Evolutionary conservation across 2,113 vertebrate species (phyloP), one percentile per base, ranked within the genome.

Genomic region (Indri indri): DNA sequence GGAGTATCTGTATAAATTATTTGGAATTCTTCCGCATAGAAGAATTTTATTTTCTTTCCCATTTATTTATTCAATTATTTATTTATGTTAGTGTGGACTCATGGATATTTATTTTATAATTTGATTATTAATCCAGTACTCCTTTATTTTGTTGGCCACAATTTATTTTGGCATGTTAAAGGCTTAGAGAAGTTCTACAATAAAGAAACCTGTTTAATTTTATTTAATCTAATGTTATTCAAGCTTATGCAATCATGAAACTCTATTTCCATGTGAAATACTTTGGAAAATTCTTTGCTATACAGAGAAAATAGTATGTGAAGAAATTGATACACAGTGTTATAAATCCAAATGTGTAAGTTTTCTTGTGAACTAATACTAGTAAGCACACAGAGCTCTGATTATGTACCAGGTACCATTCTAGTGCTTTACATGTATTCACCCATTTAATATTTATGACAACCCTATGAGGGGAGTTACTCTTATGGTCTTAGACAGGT

Each of bases 191-290:
- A 77, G 9, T 94, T 94, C 22, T 84, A 7, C 37, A 83, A 2
- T 66, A 54, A 77, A 88, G 70, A 84, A 87, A 84, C 16, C 61
- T 57, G 45, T 89, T 94, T 74, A 79, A 50, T 94, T 91, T 83
- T 63, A 65, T 77, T 95, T 95, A 95, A 74, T 50, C 25, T 23
- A 88, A 25, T 91, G 65, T 88, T 94, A 22, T 87, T 88, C 68
- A 94, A 68, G 63, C 9, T 59, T 50, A 47, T 3, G 2, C 82
- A 52, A 88, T 40, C 16, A 10, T 54, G 71, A 90, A 84, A 54
- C 23, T 25, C 34, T 89, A 68, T 81, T 95, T 90, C 30, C 30
- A 18, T 83, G n/a, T 91, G 37, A 84, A 84, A 22, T 79, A 71
- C 32, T 80, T 47, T 65, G n/a, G 66, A 40, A 85, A 68, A 7